Conservation (phyloP, 2,113 vertebrate species). For the Callorhinus ursinus region DNA sequence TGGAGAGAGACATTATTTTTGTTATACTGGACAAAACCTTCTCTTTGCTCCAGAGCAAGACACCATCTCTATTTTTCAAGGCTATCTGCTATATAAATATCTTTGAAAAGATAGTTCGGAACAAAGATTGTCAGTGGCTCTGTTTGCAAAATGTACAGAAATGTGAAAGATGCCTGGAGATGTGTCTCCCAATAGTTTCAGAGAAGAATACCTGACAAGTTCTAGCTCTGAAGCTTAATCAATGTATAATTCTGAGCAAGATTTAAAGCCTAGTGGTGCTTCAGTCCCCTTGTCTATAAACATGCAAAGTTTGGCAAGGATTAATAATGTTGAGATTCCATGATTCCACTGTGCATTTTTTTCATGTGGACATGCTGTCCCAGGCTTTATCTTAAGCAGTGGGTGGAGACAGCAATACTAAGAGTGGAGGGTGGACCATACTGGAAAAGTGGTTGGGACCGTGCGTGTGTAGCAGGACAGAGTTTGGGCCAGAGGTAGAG, state of each 20-base stretch:
- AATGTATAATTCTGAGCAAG: background rate
- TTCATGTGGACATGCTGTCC: background rate
- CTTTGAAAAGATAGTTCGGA: slow-evolving; percentile 19
- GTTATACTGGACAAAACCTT: background rate
- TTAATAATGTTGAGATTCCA: background rate
- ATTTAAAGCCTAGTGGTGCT: background rate
- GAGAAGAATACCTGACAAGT: background rate
- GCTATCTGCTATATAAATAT: background rate
- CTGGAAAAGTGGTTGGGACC: background rate
- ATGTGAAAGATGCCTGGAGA: background rate
- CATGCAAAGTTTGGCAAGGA: background rate
- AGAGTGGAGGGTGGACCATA: background rate
- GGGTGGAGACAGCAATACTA: background rate
- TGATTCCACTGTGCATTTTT: background rate
- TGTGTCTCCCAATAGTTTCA: background rate
- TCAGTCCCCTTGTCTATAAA: background rate
- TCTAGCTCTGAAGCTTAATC: background rate
- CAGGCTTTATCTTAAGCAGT: background rate
- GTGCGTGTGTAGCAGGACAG: background rate
- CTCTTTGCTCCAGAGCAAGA: background rate
- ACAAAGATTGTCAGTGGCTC: background rate
- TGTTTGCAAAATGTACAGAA: background rate
- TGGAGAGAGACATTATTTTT: slow-evolving; percentile 6
- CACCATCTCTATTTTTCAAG: slow-evolving; percentile 7
- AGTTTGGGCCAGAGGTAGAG: background rate